phyloP scores from a whole-genome alignment of 2,888 invertebrate species.

The Melieria crassipennis region DNA sequence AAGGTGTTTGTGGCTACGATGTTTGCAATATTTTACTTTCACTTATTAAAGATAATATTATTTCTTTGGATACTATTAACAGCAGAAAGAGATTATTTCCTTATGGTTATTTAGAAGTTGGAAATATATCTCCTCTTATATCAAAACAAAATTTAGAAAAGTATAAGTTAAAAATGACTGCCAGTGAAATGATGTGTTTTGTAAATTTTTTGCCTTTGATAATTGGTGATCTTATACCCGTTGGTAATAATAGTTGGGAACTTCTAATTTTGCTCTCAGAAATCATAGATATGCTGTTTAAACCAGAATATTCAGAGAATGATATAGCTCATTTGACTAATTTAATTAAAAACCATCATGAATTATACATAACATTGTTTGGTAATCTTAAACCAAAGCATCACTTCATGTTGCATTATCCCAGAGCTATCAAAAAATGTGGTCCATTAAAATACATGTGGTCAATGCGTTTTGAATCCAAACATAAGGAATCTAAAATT shows the following conservation, averaged over 20 bases:
- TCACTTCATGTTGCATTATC: conserved; percentile 36
- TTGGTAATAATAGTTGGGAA: conserved; percentile 33
- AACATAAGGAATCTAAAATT: conserved; percentile 23
- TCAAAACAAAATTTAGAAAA: conserved; percentile 25
- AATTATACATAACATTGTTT: conserved; percentile 33
- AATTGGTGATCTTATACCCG: conserved; percentile 36
- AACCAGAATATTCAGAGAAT: conserved; percentile 24
- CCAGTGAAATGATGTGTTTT: conserved; percentile 36
- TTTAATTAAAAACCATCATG: conserved; percentile 34
- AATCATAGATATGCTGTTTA: conserved; percentile 35
- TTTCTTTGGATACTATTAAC: too few species aligned
- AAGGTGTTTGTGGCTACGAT: too few species aligned
- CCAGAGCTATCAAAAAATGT: conserved; percentile 30
- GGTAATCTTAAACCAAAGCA: conserved; percentile 39
- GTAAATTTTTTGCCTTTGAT: conserved; percentile 38
- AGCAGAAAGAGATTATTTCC: too few species aligned
- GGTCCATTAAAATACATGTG: conserved; percentile 34
- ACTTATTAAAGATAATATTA: too few species aligned
- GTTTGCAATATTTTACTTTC: too few species aligned
- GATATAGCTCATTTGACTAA: conserved; percentile 27
- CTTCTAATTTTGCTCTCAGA: conserved; percentile 28
- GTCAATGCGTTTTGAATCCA: conserved; percentile 14
- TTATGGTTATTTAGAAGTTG: too few species aligned
- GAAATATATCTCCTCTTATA: too few species aligned
- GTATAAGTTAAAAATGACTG: conserved; percentile 39